These are phyloP conservation scores for Adineta ricciae DNA, from an alignment of 2,888 invertebrate species.

Conservation along the genomic window DNA sequence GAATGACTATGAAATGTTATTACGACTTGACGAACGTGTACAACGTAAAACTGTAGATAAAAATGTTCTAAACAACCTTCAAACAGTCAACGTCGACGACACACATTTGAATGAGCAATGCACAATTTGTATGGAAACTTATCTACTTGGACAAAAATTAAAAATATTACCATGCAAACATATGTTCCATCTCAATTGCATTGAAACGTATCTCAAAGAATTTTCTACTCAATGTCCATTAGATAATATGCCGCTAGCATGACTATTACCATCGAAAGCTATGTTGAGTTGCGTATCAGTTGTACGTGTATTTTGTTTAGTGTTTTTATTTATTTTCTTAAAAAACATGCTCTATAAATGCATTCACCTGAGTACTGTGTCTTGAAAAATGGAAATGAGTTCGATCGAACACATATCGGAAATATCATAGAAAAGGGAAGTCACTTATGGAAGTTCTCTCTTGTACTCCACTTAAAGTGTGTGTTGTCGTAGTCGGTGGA, in stretches of 20 bases:
- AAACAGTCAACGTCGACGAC: slow-evolving; percentile 36
- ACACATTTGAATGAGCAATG: slow-evolving; percentile 37
- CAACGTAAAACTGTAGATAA: slow-evolving; percentile 42
- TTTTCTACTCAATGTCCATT: slow-evolving; percentile 46
- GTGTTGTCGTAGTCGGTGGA: too few species aligned
- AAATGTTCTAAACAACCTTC: slow-evolving; percentile 37
- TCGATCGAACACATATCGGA: too few species aligned
- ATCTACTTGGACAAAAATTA: slow-evolving; percentile 40
- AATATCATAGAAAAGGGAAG: too few species aligned
- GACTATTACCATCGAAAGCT: background rate
- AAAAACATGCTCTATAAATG: too few species aligned
- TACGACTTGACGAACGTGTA: slow-evolving; percentile 43
- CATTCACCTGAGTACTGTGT: too few species aligned
- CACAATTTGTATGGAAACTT: slow-evolving; percentile 44
- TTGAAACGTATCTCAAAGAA: slow-evolving; percentile 44
- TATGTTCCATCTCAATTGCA: slow-evolving; percentile 43
- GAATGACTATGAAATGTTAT: slow-evolving; percentile 45
- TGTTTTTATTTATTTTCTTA: too few species aligned
- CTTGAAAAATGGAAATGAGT: too few species aligned
- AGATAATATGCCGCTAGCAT: slow-evolving; percentile 40
- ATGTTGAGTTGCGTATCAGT: too few species aligned
- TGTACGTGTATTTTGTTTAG: too few species aligned
- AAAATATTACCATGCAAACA: slow-evolving; percentile 45
- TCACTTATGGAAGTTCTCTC: too few species aligned
- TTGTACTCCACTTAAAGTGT: too few species aligned